Percentiles rank a stretch among this genome's conserved stretches.
Conservation (phyloP, 2,113 vertebrate species). For the Nothoprocta perdicaria region DNA sequence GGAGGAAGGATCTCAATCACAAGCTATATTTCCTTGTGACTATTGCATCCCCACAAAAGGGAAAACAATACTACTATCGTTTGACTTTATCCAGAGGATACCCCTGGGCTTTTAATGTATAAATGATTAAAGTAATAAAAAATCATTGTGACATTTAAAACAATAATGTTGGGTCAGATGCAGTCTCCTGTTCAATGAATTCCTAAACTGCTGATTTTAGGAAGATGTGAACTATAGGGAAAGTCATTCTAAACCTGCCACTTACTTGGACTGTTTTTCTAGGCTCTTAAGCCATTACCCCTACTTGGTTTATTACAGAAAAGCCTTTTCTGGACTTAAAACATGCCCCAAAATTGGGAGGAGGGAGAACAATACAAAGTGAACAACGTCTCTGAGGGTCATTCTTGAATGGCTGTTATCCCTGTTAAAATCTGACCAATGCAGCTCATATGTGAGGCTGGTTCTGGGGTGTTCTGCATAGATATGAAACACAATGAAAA, state of each 20-base stretch:
- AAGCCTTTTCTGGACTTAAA: neutral
- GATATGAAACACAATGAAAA: neutral
- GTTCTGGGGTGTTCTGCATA: neutral
- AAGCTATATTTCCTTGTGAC: neutral
- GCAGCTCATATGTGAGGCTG: neutral
- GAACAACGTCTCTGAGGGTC: neutral
- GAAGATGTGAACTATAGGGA: neutral
- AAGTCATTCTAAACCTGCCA: neutral
- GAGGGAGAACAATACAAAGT: neutral
- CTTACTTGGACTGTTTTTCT: neutral
- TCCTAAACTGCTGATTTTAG: neutral
- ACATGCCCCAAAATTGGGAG: neutral
- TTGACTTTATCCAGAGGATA: neutral
- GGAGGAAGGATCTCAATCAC: neutral
- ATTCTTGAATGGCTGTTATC: neutral
- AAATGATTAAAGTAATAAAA: slow-evolving; percentile 43
- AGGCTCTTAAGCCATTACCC: neutral
- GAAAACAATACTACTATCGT: neutral
- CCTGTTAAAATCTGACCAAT: neutral
- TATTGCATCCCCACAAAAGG: neutral
- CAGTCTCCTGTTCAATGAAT: slow-evolving; percentile 19
- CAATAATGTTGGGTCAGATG: slow-evolving; percentile 13
- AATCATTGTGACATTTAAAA: slow-evolving; percentile 25
- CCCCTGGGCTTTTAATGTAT: neutral
- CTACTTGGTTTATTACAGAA: neutral